Base-by-base conservation (phyloP, 2,888 invertebrate species). In the Pasiphila rectangulata region DNA sequence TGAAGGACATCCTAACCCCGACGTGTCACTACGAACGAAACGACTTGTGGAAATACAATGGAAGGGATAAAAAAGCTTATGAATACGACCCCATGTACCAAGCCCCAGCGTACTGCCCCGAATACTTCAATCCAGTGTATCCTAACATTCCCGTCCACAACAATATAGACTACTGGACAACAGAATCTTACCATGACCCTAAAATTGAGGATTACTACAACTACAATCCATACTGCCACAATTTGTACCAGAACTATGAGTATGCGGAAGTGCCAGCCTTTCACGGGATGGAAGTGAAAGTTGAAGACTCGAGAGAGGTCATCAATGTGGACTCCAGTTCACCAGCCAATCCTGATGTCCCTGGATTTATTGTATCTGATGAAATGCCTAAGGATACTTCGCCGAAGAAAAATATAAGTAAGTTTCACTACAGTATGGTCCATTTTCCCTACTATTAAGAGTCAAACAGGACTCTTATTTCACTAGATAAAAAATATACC, bases 1-100 rank as follows among this genome's bases (percentile, higher is more conserved):
- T 88, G 0, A 88, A 85, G 55, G 86, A 88, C 44, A 88, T 88
- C 9, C 54, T 88, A 6, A 87, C 77, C 49, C 84, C 82, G 47
- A 61, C 76, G 2, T 69, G 73, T 29, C 73, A 72, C 45, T 85
- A 78, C 57, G 86, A 86, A 43, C 65, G 81, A 51, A 76, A 59
- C 37, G 84, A 85, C 9, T 19, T 62, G 4, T 85, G 85, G 84
- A 85, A 79, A 52, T 59, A 67, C 16, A 70, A 61, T 40, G 83
- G 83, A 0, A 68, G 78, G 43, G 77, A 77, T 0, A 59, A 75
- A 51, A 64, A 75, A 36, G 50, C 50, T 2, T 70, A 74, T 9
- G 84, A 83, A 4, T 80, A 75, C 34, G 81, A 85, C 23, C 63
- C 71, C 1, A 48, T 72, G 4, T 75, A 75, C 38, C 77, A 73